A percentile compares a stretch with the other conserved stretches of the same genome.
phyloP scores from a whole-genome alignment of 2,888 invertebrate genomes.

The Amblyjoppa proteus region DNA sequence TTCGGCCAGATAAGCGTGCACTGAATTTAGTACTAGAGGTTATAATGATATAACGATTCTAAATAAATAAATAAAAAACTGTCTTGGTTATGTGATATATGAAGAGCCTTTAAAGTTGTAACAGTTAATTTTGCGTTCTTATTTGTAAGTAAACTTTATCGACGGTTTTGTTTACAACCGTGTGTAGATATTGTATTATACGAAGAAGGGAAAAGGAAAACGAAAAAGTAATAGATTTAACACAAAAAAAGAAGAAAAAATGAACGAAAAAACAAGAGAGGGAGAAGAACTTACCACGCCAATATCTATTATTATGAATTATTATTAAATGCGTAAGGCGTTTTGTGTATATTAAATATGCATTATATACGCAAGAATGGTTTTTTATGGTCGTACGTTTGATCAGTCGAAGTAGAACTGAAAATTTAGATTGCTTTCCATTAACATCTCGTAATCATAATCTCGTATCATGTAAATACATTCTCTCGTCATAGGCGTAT shows the following conservation, averaged over 20 bases:
- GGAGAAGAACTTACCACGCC: conserved; percentile 73
- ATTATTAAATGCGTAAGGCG: conserved; percentile 73
- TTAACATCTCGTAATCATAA: conserved; percentile 79
- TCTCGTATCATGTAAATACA: conserved; percentile 82
- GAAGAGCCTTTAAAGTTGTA: conserved; percentile 81
- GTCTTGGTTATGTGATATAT: conserved; percentile 82
- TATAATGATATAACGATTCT: conserved; percentile 73
- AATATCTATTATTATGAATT: conserved; percentile 76
- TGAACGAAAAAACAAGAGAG: conserved; percentile 1
- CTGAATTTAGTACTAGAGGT: conserved; percentile 76
- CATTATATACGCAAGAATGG: conserved; percentile 65
- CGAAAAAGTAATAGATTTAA: conserved; percentile 67
- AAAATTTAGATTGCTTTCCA: conserved; percentile 76
- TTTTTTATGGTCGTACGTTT: conserved; percentile 73
- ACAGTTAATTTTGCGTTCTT: conserved; percentile 77
- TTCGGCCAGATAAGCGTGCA: conserved; percentile 77
- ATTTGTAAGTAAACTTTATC: conserved; percentile 76
- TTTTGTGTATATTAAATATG: conserved; percentile 78
- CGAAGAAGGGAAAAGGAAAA: conserved; percentile 64
- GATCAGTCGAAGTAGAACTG: conserved; percentile 68
- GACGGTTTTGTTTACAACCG: conserved; percentile 77
- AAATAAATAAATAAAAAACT: conserved; percentile 74
- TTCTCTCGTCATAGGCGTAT: conserved; percentile 79
- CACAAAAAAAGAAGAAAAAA: conserved; percentile 50
- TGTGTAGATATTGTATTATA: conserved; percentile 83